These are phyloP conservation scores for Drosophila fulvimacula DNA, from an alignment of 2,888 invertebrate species.

Conservation along the genomic window DNA sequence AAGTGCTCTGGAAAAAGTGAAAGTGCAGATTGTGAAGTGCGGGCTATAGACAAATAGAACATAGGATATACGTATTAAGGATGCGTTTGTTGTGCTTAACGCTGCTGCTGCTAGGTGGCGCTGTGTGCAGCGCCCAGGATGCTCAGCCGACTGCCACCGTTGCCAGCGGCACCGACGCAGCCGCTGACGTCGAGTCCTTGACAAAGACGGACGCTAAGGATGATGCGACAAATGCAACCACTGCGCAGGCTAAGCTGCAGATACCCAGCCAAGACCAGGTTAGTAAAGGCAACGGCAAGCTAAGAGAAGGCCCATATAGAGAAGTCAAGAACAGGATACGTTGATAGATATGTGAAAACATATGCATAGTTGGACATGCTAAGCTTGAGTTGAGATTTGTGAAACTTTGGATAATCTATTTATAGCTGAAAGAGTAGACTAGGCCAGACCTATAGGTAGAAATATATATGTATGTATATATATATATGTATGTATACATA, in stretches of 20 bases:
- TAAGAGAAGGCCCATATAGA: too few species aligned
- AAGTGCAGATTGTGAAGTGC: constrained; percentile 19
- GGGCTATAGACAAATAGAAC: background rate
- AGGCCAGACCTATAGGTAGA: too few species aligned
- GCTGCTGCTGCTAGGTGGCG: constrained; percentile 43
- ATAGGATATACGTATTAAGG: constrained; percentile 20
- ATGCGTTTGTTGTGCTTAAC: constrained; percentile 53
- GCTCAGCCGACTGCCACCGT: constrained; percentile 1
- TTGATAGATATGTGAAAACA: background rate
- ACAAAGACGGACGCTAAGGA: background rate
- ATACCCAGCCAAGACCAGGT: constrained; percentile 43
- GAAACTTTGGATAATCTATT: too few species aligned
- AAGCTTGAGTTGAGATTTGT: too few species aligned
- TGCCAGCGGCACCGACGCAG: constrained; percentile 19
- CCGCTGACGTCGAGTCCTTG: constrained; percentile 18
- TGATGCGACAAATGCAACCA: constrained; percentile 3
- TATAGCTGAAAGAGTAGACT: background rate
- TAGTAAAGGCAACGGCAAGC: background rate
- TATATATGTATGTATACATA: too few species aligned
- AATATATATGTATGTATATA: too few species aligned
- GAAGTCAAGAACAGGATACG: background rate
- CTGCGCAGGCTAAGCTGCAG: background rate
- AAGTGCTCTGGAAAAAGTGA: constrained; percentile 13
- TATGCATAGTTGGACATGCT: background rate
- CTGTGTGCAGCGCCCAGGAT: constrained; percentile 38